These are phyloP conservation scores for Larimichthys crocea DNA, from an alignment of 2,113 vertebrate genomes.

Conservation along the genomic window DNA sequence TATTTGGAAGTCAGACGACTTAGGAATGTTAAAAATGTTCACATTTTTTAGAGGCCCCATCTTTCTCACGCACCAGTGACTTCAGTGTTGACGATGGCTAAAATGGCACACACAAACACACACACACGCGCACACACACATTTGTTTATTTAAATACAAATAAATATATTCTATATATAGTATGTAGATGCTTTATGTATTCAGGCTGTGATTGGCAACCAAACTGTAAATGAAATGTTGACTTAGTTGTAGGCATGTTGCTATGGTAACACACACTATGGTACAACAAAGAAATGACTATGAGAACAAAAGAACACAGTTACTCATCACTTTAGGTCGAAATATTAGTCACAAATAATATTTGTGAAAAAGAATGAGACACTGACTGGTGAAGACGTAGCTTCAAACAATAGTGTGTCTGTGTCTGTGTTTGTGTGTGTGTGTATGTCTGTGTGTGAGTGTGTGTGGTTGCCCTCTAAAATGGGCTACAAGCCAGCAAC, in stretches of 20 bases:
- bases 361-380: background rate
- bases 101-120: background rate
- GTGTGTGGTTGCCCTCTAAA: no score
- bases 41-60: background rate
- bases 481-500: no score
- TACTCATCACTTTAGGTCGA: background rate
- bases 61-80: slow-evolving; percentile 9
- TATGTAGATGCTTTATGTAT: background rate
- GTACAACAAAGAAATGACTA: background rate
- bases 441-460: no score
- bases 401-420: no score
- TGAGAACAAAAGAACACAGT: background rate
- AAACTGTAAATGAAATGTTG: background rate
- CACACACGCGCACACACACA: background rate
- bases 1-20: background rate
- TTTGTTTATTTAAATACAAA: background rate
- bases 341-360: background rate
- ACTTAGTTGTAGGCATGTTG: no score
- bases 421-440: no score
- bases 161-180: background rate
- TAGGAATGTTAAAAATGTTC: slow-evolving; percentile 8
- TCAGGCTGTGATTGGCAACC: background rate
- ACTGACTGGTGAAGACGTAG: no score
- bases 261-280: background rate
- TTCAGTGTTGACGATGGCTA: background rate